Evolutionary conservation across 2,797 vertebrate species (phyloP), one percentile per base, ranked within the genome.

Genomic region (Rhinatrema bivittatum): DNA sequence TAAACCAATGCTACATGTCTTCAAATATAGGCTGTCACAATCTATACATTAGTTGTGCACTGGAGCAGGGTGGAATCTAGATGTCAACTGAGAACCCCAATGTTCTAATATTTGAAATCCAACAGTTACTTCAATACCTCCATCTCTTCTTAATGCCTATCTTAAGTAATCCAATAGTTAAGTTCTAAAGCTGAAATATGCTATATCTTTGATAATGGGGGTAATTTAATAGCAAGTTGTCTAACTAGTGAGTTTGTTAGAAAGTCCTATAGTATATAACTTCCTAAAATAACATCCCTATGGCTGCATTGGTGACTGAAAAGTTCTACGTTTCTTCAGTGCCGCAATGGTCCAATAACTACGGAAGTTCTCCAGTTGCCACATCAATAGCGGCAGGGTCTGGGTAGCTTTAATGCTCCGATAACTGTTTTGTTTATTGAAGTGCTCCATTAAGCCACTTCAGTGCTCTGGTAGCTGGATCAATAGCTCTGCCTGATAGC

Each of bases 391-490:
- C 39, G 23, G 4, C 20, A 17, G 28, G 42, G 39, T 46, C 49
- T 46, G 32, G 32, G 37, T 49, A 42, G 46, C 39, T 49, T 49
- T 42, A 49, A 49, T 49, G 46, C 46, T 49, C 32, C 35, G 25
- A 36, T 42, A 49, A 49, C 37, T 49, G 46, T 49, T 49, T 49
- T 49, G 46, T 49, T 42, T 42, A 40, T 26, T 36, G 35, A 31
- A 42, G 42, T 42, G 46, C 33, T 37, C 16, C 38, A 37, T 15
- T 49, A 49, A n/a, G 25, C 32, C 46, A 29, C 23, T 42, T 42
- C 33, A 42, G 24, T 36, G 27, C 39, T 42, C 39, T 42, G 49
- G 49, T 49, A 49, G 46, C 39, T 37, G 23, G 35, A 49, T 37
- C 39, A 39, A 49, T 49, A 42, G 34, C 32, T 29, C 19, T 9